Evolutionary conservation across 2,797 vertebrate species (phyloP).

Genomic region (Ispidina picta): DNA sequence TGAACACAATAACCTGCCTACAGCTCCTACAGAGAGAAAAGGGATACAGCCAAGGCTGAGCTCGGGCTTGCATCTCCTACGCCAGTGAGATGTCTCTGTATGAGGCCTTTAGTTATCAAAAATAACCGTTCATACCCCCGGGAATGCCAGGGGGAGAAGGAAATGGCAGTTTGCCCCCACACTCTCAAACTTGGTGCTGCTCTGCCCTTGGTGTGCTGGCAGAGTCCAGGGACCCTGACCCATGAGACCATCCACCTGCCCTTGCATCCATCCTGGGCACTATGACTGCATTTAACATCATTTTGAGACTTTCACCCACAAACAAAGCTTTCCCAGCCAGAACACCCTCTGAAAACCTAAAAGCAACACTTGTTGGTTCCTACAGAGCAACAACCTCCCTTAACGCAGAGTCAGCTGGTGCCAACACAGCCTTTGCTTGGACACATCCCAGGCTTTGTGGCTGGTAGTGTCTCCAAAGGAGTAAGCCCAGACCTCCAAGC

Average conservation of each 20-base stretch:
- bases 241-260: rapidly evolving
- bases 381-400: background rate
- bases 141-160: background rate
- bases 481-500: background rate
- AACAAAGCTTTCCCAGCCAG: background rate
- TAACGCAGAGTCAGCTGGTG: background rate
- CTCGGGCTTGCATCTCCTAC: background rate
- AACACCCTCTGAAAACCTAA: background rate
- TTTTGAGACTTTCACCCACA: background rate
- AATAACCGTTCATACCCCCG: background rate
- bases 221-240: background rate
- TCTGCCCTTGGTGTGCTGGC: background rate
- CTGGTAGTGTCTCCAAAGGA: background rate
- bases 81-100: background rate
- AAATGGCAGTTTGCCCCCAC: background rate
- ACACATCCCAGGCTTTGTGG: background rate
- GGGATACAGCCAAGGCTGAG: background rate
- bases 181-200: background rate
- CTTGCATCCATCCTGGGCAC: background rate
- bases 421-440: background rate
- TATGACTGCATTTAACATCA: background rate
- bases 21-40: background rate
- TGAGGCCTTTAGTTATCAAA: background rate
- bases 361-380: background rate
- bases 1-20: background rate